phyloP scores from a whole-genome alignment of 2,888 invertebrate species.

The Andricus quercusramuli region DNA sequence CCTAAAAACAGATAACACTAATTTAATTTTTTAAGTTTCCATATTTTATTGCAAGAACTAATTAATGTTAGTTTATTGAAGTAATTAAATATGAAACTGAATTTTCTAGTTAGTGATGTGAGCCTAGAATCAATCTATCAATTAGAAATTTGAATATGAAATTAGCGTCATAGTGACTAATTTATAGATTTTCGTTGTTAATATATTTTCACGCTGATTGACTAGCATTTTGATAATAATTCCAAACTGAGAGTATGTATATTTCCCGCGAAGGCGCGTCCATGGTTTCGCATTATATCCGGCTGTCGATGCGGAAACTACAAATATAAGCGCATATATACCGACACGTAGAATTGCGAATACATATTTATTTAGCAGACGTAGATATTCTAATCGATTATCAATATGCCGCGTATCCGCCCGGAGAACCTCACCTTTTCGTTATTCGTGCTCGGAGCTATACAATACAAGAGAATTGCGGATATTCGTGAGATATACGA shows the following conservation, averaged over 20 bases:
- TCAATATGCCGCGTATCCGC: slow-evolving; percentile 58
- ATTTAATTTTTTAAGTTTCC: too few species aligned
- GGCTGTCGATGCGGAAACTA: slow-evolving; percentile 9
- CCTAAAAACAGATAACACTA: too few species aligned
- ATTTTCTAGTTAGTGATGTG: neutral
- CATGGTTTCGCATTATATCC: slow-evolving; percentile 31
- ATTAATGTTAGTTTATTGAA: neutral
- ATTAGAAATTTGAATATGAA: neutral
- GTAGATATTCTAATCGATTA: slow-evolving; percentile 66
- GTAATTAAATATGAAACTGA: neutral
- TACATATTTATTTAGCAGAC: slow-evolving; percentile 61
- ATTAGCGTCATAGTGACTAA: neutral
- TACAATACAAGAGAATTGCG: slow-evolving; percentile 43
- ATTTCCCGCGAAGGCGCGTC: slow-evolving; percentile 11
- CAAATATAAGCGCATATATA: slow-evolving; percentile 17
- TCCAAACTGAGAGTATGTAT: slow-evolving; percentile 14
- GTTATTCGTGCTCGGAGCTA: slow-evolving; percentile 42
- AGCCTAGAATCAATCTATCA: neutral
- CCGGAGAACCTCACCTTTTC: slow-evolving; percentile 35
- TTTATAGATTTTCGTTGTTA: too few species aligned
- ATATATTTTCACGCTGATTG: neutral
- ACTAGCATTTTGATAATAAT: slow-evolving; percentile 17
- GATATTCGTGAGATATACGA: slow-evolving; percentile 30
- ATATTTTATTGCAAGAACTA: neutral
- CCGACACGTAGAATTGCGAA: slow-evolving; percentile 38